Conservation (phyloP, 2,888 invertebrate species). For the Eulithis testata region DNA sequence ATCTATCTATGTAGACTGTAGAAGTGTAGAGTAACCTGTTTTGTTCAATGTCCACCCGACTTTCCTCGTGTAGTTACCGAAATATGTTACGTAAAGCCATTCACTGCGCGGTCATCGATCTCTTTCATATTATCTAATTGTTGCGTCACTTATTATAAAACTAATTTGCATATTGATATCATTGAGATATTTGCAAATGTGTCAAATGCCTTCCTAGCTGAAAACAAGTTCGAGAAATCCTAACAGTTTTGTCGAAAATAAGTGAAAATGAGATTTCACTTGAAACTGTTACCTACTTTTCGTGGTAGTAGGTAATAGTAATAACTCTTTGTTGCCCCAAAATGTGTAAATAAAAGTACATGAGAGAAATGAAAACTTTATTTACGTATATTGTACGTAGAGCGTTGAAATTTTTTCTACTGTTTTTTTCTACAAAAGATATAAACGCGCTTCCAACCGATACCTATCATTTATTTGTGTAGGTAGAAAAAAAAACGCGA, state of each 20-base stretch:
- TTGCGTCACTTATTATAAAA: slow-evolving; percentile 68
- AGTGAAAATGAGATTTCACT: too few species aligned
- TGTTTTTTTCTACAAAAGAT: slow-evolving; percentile 28
- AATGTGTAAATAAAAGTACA: too few species aligned
- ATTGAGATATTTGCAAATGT: slow-evolving; percentile 43
- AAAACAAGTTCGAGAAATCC: too few species aligned
- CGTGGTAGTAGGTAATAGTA: too few species aligned
- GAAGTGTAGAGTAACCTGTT: slow-evolving; percentile 17
- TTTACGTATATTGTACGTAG: not conserved
- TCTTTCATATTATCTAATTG: slow-evolving; percentile 72
- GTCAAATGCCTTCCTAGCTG: slow-evolving; percentile 13
- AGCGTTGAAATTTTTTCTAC: slow-evolving; percentile 53
- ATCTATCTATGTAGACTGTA: too few species aligned
- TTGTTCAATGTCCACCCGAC: slow-evolving; percentile 45
- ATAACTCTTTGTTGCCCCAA: too few species aligned
- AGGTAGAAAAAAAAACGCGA: not conserved
- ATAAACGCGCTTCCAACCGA: slow-evolving; percentile 26
- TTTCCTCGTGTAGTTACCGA: slow-evolving; percentile 59
- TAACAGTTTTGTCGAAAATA: too few species aligned
- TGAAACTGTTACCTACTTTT: too few species aligned
- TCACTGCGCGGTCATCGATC: slow-evolving; percentile 64
- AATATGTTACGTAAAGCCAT: slow-evolving; percentile 62
- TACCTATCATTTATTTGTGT: not conserved
- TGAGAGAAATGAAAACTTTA: too few species aligned
- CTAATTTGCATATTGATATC: slow-evolving; percentile 56